Evolutionary conservation across 2,888 invertebrate species (phyloP).

Genomic region (Apotomis betuletana): DNA sequence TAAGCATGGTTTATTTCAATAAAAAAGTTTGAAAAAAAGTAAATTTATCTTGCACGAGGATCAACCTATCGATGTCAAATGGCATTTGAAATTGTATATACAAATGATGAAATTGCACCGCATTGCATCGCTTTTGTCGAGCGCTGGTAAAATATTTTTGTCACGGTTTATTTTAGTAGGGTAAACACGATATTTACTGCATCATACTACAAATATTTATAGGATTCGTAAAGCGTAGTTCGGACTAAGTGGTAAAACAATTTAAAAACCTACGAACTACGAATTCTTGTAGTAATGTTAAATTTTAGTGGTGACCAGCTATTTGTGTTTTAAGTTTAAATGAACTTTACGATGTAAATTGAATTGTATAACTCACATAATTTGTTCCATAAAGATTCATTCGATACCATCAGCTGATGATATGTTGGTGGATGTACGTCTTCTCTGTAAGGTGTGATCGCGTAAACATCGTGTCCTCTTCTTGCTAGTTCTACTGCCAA

Average conservation of each 20-base stretch:
- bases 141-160: not conserved
- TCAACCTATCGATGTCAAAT: not conserved
- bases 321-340: too few relatives aligned
- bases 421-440: constrained; percentile 37
- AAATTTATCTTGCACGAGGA: not conserved
- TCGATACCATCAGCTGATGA: constrained; percentile 39
- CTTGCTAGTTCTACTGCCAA: constrained; percentile 42
- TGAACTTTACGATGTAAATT: not conserved
- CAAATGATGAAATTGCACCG: too few relatives aligned
- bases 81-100: not conserved
- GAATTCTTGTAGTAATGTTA: too few relatives aligned
- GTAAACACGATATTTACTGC: not conserved
- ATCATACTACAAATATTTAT: too few relatives aligned
- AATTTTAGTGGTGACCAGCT: too few relatives aligned
- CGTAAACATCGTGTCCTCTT: constrained; percentile 44
- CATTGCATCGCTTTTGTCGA: too few relatives aligned
- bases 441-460: constrained; percentile 41
- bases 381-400: constrained; percentile 30
- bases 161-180: not conserved
- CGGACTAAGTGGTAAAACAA: too few relatives aligned
- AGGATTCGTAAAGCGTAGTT: too few relatives aligned
- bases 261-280: too few relatives aligned
- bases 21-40: not conserved
- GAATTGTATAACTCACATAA: constrained; percentile 38
- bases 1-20: not conserved